Evolutionary conservation across 2,113 vertebrate genomes (phyloP), one percentile per base, ranked within the genome.

Genomic region (Andinoacara biseriatus): DNA sequence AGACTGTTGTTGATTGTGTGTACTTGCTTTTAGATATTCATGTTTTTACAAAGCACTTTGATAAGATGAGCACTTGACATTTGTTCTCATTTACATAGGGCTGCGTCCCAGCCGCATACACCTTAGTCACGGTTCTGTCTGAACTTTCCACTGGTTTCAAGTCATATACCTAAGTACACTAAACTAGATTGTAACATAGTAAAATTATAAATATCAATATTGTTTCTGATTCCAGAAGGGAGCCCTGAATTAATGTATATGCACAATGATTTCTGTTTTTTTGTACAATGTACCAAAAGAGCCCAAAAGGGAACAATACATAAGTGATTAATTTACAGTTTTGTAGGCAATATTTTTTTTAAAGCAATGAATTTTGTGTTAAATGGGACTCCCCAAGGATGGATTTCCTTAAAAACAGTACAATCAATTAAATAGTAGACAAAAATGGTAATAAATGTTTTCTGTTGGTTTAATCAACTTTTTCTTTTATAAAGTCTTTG

Each of bases 21-120:
- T 78, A 83, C 29, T 57, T 72, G 26, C 62, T 84, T 85, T 83
- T 82, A 83, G 77, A 82, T 13, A n/a, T 90, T 85, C 40, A 75
- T 81, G 74, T 89, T 90, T 93, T 92, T 87, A 89, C 78, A 80
- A 91, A 91, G 92, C 94, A 94, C 92, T 95, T 94, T 93, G 86
- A 74, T 83, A 79, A 81, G 72, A 84, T 74, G 46, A 87, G 67
- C 76, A 85, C 57, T 74, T 72, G 35, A 18, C 82, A 56, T 54
- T 85, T 33, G 22, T 72, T 87, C 78, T 85, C 58, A 79, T 63
- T 86, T 78, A 82, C 3, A 33, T 83, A 77, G 82, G 15, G 10
- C 35, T 72, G 35, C 61, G 52, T 56, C 76, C 72, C 79, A 52
- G 84, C 79, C 79, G 40, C 49, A n/a, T 38, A 58, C 31, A 33